Evolutionary conservation across 1,140 invertebrate species (phyloP), one percentile per base, ranked within the genome.

Genomic region (Penaeus japonicus): DNA sequence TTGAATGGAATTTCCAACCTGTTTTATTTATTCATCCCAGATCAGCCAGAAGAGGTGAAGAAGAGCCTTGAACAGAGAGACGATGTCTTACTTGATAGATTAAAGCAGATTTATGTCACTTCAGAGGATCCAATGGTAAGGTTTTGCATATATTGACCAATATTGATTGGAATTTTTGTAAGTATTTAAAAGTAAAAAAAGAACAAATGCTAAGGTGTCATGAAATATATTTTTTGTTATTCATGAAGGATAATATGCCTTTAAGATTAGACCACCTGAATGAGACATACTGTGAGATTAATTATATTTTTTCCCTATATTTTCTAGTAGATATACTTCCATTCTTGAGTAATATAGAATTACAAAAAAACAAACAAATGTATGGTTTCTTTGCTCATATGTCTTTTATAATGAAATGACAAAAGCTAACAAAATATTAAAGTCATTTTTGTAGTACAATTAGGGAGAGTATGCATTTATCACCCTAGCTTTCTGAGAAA

Each of bases 61-160:
- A 57, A 39, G 30, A 47, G 18, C 4, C 70, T 88, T 4, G 15
- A 55, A 27, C 62, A 73, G 53, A 82, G 24, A 75, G 86, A 87
- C 57, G 62, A 75, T 30, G 4, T 32, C n/a, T 57, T 87, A 18
- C 35, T 82, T 2, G 39, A 88, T 1, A 82, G 87, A 39, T 80
- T 88, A 15, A 83, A 57, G 32, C 57, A 55, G 27, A 81, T 88
- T 12, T 88, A 84, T 27, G 87, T 88, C n/a, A 77, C 80, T 2
- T 88, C 87, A 39, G 24, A 84, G 70, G 80, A 88, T 83, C n/a
- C 70, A 17, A 24, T 30, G n/a, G 87, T 88, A 32, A 78, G 87
- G 87, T 73, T n/a, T 73, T 73, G 24, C 2, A 73, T n/a, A 18
- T 30, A 18, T 30, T 12, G 15, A 39, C 12, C 39, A 39, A 47